Base-by-base conservation (phyloP, 2,888 invertebrate species). In the Zygothrica quintamaculata region DNA sequence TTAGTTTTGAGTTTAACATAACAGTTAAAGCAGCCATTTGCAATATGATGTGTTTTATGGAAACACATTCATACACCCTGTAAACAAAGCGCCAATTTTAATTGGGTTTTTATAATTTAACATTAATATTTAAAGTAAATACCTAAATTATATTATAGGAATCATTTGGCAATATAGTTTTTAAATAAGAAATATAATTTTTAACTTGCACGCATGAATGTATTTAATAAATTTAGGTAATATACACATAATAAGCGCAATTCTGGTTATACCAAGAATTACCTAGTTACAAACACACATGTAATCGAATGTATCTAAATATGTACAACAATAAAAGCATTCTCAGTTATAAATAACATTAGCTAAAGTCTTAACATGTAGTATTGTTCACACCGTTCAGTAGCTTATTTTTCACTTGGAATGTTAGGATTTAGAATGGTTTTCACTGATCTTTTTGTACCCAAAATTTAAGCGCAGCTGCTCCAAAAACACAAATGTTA, bases 401-500 rank as follows among this genome's bases (percentile, higher is more conserved):
- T 56, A 43, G 52, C 61, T 62, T 48, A 40, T 60, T 44, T 47
- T 75, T 50, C 60, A 65, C 65, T 60, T 74, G 85, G 85, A 80
- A 85, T 80, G 79, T 80, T 65, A 59, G 52, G 52, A 65, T 75
- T 78, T 34, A 46, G 25, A 13, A 6, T 16, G 22, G 36, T 37
- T 9, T 29, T 1, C 5, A 9, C 1, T 13, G 5, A 42, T 11
- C 36, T 77, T 74, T 29, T 53, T 22, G n/a, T 53, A 53, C 31
- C 97, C 97, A 88, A 96, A 96, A 88, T 95, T 94, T 65, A 95
- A 92, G 89, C 98, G 92, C 44, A 99, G 92, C 92, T 99, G 99
- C 92, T 99, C 99, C 84, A 99, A 93, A 92, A 99, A 96, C 52
- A 99, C 93, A 90, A 99, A 99, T 1, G 98, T 98, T 11, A 99